Base-by-base conservation (phyloP, 2,888 invertebrate genomes). In the Oasisia sp. region DNA sequence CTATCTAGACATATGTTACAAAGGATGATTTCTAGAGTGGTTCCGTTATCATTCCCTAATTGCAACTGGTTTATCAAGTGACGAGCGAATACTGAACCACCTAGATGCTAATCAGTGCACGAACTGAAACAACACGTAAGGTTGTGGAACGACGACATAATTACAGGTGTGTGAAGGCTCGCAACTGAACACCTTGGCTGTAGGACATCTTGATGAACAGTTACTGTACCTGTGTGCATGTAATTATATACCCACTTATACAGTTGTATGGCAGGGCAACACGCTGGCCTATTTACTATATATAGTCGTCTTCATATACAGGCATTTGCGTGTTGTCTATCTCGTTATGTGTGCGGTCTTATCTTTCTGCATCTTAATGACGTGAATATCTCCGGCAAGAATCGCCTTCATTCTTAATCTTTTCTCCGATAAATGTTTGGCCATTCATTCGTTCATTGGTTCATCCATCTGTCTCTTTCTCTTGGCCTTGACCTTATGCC, bases 301-400 rank as follows among this genome's bases (percentile, higher is more conserved):
- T 74, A 74, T 74, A 74, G 74, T 74, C 74, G 19, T 74, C 74
- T 74, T 74, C 19, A 74, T 19, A n/a, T 74, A 74, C 74, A 74
- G n/a, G 74, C 74, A n/a, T 27, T 74, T 74, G 74, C 74, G 74
- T 74, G 74, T 74, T 74, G 74, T 74, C 74, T 74, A 74, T 74
- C 74, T 74, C 27, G 74, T 74, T 74, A 74, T 74, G 74, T 74
- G 27, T 74, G 74, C 74, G 0, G 19, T 74, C 74, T 74, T 19
- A 74, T 74, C 74, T 74, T 74, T 74, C 74, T 74, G 74, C 74
- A 74, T 74, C 74, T 74, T 74, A 74, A 74, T 74, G 74, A 74
- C 74, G n/a, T 74, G 74, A 74, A 74, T 74, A 74, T 74, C 74
- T n/a, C 19, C 12, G 50, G 27, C n/a, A 74, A 27, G 74, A 74